These are phyloP conservation scores for Myripristis jacobus DNA, from an alignment of 2,797 vertebrate genomes.

Conservation along the genomic window DNA sequence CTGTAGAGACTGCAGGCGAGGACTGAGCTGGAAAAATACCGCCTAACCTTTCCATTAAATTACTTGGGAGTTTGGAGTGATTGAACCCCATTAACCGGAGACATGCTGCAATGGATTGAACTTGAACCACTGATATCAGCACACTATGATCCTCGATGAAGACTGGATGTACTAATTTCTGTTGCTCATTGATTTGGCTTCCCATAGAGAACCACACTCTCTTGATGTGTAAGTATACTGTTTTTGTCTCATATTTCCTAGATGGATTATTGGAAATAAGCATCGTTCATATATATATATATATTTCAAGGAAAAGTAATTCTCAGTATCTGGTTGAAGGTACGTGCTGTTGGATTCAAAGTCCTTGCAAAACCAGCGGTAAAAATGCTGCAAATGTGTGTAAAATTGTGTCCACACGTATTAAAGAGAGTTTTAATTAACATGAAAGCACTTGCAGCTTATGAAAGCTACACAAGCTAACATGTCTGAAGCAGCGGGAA, in stretches of 20 bases:
- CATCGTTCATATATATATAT: not conserved
- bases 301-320: constrained; percentile 1
- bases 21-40: constrained; percentile 59
- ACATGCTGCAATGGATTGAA: constrained; percentile 81
- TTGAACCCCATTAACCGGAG: constrained; percentile 83
- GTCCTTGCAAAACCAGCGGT: no score
- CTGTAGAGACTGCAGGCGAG: constrained; percentile 42
- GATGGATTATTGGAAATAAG: constrained; percentile 3
- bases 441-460: no score
- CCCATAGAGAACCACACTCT: constrained; percentile 35
- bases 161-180: constrained; percentile 65
- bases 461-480: no score
- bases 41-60: constrained; percentile 77
- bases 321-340: no score
- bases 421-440: not conserved
- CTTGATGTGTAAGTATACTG: not conserved
- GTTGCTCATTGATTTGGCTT: constrained; percentile 73
- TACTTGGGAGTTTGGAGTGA: constrained; percentile 74
- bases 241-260: constrained; percentile 20
- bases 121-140: constrained; percentile 64
- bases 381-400: not conserved
- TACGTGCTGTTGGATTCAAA: no score
- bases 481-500: no score
- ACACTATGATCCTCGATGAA: constrained; percentile 48
- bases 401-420: not conserved